Evolutionary conservation across 1,140 invertebrate genomes (phyloP).

Genomic region (Alviniconcha marisindica): DNA sequence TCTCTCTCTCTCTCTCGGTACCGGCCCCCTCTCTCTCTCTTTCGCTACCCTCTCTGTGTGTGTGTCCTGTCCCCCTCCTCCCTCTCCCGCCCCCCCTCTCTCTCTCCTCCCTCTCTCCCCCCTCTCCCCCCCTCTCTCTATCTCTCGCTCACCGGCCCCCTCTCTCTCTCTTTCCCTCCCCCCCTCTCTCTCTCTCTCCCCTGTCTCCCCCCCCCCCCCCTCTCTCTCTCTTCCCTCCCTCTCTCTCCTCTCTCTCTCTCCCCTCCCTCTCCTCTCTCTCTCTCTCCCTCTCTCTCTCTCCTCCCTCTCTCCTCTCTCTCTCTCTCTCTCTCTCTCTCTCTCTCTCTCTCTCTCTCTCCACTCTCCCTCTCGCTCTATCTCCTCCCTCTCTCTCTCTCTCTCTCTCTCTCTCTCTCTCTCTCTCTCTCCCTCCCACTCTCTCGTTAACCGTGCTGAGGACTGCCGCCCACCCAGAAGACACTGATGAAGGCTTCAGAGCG

Average conservation of each 20-base stretch:
- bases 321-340: not conserved
- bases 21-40: not conserved
- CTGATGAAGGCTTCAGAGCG: too few species aligned
- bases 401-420: constrained; percentile 15
- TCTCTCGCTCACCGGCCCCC: not conserved
- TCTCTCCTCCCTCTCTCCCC: not conserved
- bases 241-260: not conserved
- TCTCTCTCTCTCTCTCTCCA: constrained; percentile 4
- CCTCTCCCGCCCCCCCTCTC: not conserved
- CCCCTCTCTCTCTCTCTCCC: not conserved
- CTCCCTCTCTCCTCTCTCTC: not conserved
- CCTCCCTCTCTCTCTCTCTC: not conserved
- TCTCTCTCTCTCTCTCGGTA: not conserved
- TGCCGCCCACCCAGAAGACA: too few species aligned
- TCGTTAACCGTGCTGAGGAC: too few species aligned
- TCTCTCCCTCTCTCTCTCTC: not conserved
- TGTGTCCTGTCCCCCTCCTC: not conserved
- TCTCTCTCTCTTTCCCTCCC: not conserved
- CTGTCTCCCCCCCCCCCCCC: not conserved
- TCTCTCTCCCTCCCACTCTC: too few species aligned
- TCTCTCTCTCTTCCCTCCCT: not conserved
- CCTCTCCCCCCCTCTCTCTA: constrained; percentile 21
- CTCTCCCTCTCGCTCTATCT: not conserved
- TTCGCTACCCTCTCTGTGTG: not conserved
- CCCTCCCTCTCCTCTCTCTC: not conserved